A percentile compares a stretch with the other conserved stretches of the same genome.
Conservation (phyloP, 1,140 invertebrate species). For the Tetranychus cinnabarinus region DNA sequence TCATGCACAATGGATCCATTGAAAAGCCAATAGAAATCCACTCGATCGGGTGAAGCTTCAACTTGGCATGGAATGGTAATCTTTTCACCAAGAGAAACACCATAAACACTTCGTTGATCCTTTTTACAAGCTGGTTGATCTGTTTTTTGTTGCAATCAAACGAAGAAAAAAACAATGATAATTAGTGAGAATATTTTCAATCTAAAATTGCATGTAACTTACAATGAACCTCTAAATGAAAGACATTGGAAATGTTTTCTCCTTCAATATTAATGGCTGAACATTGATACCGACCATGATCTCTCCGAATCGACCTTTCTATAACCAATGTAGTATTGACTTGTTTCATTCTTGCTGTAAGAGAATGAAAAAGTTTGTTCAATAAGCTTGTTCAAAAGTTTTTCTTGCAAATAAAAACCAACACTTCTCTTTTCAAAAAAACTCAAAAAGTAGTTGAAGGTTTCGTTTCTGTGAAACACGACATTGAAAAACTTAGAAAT, state of each 20-base stretch:
- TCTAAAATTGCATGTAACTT: slow-evolving; percentile 2
- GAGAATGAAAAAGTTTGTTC: slow-evolving; percentile 1
- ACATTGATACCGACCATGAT: slow-evolving; percentile 11
- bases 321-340: slow-evolving; percentile 7
- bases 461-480: too few relatives aligned
- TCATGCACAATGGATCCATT: slow-evolving; percentile 5
- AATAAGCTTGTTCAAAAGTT: slow-evolving; percentile 1
- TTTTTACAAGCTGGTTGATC: slow-evolving; percentile 15
- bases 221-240: slow-evolving; percentile 13
- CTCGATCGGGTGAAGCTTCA: slow-evolving; percentile 15
- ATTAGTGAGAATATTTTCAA: not conserved
- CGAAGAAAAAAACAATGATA: not conserved
- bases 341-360: slow-evolving; percentile 2
- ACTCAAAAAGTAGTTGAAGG: too few relatives aligned
- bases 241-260: slow-evolving; percentile 8
- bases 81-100: slow-evolving; percentile 13
- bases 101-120: slow-evolving; percentile 12
- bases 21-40: slow-evolving; percentile 12
- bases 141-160: not conserved
- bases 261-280: slow-evolving; percentile 12
- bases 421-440: too few relatives aligned
- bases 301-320: not conserved
- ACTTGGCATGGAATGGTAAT: slow-evolving; percentile 16
- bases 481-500: too few relatives aligned
- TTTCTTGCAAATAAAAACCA: too few relatives aligned